These are phyloP conservation scores for Nesometra sesokonis DNA, from an alignment of 35 echinoderm and acorn worm species.

Conservation along the genomic window DNA sequence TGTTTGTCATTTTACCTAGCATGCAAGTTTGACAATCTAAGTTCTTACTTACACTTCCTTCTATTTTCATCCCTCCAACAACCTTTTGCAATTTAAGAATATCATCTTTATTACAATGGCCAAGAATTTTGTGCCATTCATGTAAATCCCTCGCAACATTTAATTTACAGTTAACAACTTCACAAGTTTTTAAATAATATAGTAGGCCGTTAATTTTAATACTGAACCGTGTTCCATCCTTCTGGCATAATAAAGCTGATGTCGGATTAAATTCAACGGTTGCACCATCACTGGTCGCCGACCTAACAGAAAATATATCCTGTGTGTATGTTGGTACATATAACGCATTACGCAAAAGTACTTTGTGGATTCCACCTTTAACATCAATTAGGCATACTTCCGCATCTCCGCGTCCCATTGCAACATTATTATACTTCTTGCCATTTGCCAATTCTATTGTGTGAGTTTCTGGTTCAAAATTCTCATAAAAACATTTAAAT, in stretches of 20 bases:
- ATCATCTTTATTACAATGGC: conserved; percentile 29
- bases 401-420: conserved; percentile 5
- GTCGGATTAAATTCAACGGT: conserved; percentile 8
- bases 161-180: not conserved
- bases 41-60: not conserved
- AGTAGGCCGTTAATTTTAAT: conserved; percentile 6
- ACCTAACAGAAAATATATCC: conserved; percentile 7
- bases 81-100: conserved; percentile 24
- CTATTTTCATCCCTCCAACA: conserved; percentile 17
- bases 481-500: not conserved
- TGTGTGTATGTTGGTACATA: conserved; percentile 5
- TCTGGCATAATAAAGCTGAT: conserved; percentile 8
- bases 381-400: not conserved
- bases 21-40: not conserved
- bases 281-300: conserved; percentile 10
- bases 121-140: conserved; percentile 1
- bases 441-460: conserved; percentile 1
- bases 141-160: not conserved
- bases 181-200: not conserved
- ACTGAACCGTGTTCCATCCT: conserved; percentile 20
- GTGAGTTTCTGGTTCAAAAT: not conserved
- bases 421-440: not conserved
- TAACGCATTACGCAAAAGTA: not conserved
- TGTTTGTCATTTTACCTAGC: not conserved
- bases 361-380: not conserved